Evolutionary conservation across 2,888 invertebrate species (phyloP).

Genomic region (Ischnura elegans): DNA sequence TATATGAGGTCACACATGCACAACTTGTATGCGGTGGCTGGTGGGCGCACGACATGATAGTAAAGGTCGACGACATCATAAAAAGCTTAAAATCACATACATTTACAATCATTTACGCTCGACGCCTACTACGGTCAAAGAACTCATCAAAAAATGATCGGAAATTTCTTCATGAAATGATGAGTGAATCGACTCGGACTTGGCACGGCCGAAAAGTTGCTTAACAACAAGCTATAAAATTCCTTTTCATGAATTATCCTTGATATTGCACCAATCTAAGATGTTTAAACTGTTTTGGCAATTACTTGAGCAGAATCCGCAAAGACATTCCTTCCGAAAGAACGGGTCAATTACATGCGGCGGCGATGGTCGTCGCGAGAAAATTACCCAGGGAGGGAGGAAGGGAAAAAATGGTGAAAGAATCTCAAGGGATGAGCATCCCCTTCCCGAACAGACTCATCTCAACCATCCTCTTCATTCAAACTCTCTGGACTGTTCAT

Average conservation of each 20-base stretch:
- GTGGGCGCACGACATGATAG: too few species aligned
- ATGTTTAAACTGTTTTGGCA: background rate
- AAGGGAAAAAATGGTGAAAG: background rate
- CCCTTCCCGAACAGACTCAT: background rate
- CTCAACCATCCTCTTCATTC: background rate
- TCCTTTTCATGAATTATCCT: background rate
- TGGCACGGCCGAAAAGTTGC: background rate
- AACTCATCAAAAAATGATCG: background rate
- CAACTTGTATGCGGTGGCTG: too few species aligned
- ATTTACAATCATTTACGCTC: background rate
- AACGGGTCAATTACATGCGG: constrained; percentile 13
- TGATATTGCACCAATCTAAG: background rate
- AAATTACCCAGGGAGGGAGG: background rate
- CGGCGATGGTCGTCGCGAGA: background rate
- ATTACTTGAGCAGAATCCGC: background rate
- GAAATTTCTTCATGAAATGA: background rate
- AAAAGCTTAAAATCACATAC: too few species aligned
- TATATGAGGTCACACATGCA: too few species aligned
- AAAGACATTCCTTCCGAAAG: background rate
- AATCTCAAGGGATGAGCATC: background rate
- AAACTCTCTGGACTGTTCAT: background rate
- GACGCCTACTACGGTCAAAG: background rate
- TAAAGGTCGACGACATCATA: too few species aligned
- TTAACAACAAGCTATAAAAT: background rate
- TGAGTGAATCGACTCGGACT: background rate